These are phyloP conservation scores for Scaptomyza flava DNA, from an alignment of 2,888 invertebrate species.

Conservation along the genomic window DNA sequence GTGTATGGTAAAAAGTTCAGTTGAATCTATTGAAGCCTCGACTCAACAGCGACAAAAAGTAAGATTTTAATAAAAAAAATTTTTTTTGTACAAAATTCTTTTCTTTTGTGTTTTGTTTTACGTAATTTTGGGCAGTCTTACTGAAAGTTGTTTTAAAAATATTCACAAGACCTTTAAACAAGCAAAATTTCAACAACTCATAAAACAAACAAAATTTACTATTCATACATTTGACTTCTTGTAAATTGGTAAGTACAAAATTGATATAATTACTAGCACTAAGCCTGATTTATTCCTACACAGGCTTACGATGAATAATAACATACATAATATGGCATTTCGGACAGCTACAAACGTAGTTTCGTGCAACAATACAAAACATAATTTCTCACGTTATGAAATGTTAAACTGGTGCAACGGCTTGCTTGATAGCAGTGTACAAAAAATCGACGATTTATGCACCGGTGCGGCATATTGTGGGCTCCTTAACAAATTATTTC, in stretches of 20 bases:
- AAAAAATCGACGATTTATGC: slow-evolving; percentile 30
- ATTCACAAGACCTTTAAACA: background rate
- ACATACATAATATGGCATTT: too few species aligned
- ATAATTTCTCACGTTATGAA: slow-evolving; percentile 26
- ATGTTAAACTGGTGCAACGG: slow-evolving; percentile 32
- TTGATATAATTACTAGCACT: background rate
- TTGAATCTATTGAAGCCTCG: background rate
- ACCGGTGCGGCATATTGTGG: slow-evolving; percentile 45
- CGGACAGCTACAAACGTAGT: slow-evolving; percentile 13
- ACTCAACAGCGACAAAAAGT: background rate
- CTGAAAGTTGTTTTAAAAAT: background rate
- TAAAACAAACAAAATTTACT: too few species aligned
- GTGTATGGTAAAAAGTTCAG: background rate
- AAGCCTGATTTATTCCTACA: background rate
- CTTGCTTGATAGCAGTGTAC: background rate
- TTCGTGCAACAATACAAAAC: slow-evolving; percentile 4
- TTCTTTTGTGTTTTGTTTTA: background rate
- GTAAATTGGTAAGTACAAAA: background rate
- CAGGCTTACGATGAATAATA: background rate
- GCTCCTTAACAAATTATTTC: slow-evolving; percentile 34
- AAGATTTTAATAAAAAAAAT: background rate
- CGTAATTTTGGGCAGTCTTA: background rate
- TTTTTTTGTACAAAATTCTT: background rate
- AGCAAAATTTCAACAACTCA: too few species aligned
- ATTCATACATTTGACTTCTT: background rate